Percentiles rank a stretch among this genome's conserved stretches.
These are phyloP conservation scores for Vombatus ursinus DNA, from an alignment of 2,113 vertebrate genomes.

Conservation along the genomic window DNA sequence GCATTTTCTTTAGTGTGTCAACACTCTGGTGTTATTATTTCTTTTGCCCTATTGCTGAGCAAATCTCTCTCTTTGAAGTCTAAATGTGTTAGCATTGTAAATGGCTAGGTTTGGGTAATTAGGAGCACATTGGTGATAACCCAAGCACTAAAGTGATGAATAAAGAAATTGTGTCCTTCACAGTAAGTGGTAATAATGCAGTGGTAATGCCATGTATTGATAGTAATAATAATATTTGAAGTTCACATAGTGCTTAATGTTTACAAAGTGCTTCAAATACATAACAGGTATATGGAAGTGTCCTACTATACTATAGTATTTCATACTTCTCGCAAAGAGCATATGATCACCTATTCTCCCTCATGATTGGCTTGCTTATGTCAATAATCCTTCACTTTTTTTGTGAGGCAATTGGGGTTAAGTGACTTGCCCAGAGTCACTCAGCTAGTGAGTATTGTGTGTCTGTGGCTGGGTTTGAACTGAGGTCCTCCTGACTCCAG, in stretches of 20 bases:
- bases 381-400: not conserved
- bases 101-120: not conserved
- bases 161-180: not conserved
- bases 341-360: not conserved
- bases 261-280: not conserved
- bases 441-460: too few species aligned
- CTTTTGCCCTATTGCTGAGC: not conserved
- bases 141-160: too few species aligned
- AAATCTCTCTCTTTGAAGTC: not conserved
- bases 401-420: too few species aligned
- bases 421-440: too few species aligned
- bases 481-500: too few species aligned
- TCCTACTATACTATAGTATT: not conserved
- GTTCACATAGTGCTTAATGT: not conserved
- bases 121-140: not conserved
- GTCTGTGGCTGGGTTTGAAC: too few species aligned
- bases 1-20: not conserved
- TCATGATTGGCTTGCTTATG: not conserved
- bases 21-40: not conserved
- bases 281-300: not conserved
- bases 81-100: not conserved
- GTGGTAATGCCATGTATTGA: not conserved
- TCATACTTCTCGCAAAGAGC: not conserved
- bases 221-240: not conserved
- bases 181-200: too few species aligned